Base-by-base conservation (phyloP, 2,797 vertebrate genomes). In the Propithecus perrieri region DNA sequence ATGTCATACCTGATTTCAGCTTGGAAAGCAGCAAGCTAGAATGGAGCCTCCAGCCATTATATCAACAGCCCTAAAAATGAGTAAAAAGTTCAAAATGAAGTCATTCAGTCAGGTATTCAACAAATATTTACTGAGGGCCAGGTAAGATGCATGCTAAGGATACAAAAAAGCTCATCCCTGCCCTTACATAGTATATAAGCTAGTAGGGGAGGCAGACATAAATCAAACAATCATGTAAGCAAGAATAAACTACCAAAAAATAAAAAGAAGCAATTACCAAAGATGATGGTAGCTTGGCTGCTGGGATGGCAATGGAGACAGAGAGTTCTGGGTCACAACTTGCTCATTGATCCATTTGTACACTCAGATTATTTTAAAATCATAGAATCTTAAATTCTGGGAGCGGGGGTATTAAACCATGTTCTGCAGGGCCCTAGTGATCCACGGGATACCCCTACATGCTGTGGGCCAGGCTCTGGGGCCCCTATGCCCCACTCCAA, bases 221-320 rank as follows among this genome's bases (percentile, higher is more conserved):
- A 53, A 48, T 85, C 28, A 93, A 84, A 50, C 61, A 35, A 89
- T 43, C 46, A 14, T 17, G 9, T 50, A 63, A 41, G 38, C 53
- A 79, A 87, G 46, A 95, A 93, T 43, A 53, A 96, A 87, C 78
- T 48, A 69, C 14, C 41, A 69, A 75, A 75, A 78, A 57, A 55
- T 74, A 33, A 38, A 30, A 78, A 78, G 20, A 76, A 50, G 22
- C 90, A 33, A 28, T 78, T 50, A n/a, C 26, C 50, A 83, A 22
- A 92, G 83, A 65, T 28, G 22, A 41, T 8, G 33, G 75, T n/a
- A 46, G 38, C 67, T 80, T 92, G 24, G 46, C 41, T 48, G 63
- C 57, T 72, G 17, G 38, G 50, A 4, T 57, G 24, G 22, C 30
- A 41, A 28, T 13, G 12, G 46, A 84, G 30, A 59, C 22, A 6